Conservation (phyloP, 2,888 invertebrate genomes). For the Cantharis rufa region DNA sequence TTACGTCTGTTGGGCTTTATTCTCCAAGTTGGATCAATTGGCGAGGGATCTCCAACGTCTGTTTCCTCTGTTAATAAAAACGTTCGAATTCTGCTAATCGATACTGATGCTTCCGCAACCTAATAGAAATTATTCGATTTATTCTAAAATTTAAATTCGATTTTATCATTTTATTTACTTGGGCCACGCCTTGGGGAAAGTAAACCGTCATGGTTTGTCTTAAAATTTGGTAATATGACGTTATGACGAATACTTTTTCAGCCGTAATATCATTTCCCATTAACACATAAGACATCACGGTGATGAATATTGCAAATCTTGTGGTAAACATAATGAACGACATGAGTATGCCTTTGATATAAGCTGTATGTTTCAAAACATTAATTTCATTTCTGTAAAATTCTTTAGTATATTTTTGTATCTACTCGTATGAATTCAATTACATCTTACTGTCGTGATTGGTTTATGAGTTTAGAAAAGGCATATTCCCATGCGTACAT, state of each 20-base stretch:
- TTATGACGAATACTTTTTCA: constrained; percentile 59
- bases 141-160: neutral
- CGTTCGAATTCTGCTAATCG: constrained; percentile 53
- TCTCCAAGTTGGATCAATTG: constrained; percentile 41
- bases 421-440: constrained; percentile 4
- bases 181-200: constrained; percentile 65
- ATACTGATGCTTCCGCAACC: constrained; percentile 63
- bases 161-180: constrained; percentile 41
- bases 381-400: constrained; percentile 57
- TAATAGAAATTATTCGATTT: constrained; percentile 22
- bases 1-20: constrained; percentile 12
- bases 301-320: constrained; percentile 71
- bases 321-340: constrained; percentile 76
- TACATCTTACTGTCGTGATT: constrained; percentile 38
- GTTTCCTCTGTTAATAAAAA: constrained; percentile 46
- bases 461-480: constrained; percentile 66
- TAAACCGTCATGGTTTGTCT: constrained; percentile 64
- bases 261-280: constrained; percentile 56
- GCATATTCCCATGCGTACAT: constrained; percentile 95
- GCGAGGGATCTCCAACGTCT: constrained; percentile 44
- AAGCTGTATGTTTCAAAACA: constrained; percentile 62
- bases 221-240: constrained; percentile 66
- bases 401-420: constrained; percentile 1
- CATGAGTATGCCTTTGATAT: constrained; percentile 68
- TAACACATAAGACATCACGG: constrained; percentile 61